Base-by-base conservation (phyloP, 1,140 invertebrate species). In the Drosophila setifemur region DNA sequence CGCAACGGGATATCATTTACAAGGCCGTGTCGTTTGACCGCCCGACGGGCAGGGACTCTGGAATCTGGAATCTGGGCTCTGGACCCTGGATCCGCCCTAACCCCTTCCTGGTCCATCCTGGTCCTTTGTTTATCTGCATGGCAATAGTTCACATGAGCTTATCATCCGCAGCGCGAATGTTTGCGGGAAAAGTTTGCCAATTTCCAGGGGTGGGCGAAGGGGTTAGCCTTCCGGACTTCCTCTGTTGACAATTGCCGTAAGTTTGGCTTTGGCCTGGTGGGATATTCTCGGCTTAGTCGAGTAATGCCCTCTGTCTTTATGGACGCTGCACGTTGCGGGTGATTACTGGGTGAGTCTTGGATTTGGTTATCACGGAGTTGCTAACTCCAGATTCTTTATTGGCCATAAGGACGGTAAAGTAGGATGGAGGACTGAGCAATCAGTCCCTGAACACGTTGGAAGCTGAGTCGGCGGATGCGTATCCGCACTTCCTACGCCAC, bases 1-100 rank as follows among this genome's bases (percentile, higher is more conserved):
- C 88, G 88, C 88, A 57, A 89, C 88, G 88, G 88, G 88, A 88
- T 89, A 89, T 89, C 88, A 79, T 78, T 89, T 86, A 82, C 83
- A 73, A 52, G 43, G 52, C 45, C 40, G 40, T 57, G 45, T 53
- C 33, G 50, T 69, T 66, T 81, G 86, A 89, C 86, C 79, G 85
- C 73, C 75, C 73, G 61, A 70, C 45, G 35, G 57, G 69, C 53
- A 64, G 33, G 6, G 33, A 14, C 12, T 37, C 23, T 6, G 33
- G 14, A 18, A n/a, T n/a, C n/a, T n/a, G n/a, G n/a, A n/a, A n/a
- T n/a, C n/a, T n/a, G n/a, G n/a, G 29, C 58, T 25, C 7, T 35
- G 49, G 25, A 18, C 12, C 21, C n/a, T n/a, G n/a, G n/a, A n/a
- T n/a, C 23, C 42, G 26, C 52, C 52, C 16, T 44, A 45, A 63